phyloP scores from a whole-genome alignment of 2,888 invertebrate species.

The Meandrusa payeni region DNA sequence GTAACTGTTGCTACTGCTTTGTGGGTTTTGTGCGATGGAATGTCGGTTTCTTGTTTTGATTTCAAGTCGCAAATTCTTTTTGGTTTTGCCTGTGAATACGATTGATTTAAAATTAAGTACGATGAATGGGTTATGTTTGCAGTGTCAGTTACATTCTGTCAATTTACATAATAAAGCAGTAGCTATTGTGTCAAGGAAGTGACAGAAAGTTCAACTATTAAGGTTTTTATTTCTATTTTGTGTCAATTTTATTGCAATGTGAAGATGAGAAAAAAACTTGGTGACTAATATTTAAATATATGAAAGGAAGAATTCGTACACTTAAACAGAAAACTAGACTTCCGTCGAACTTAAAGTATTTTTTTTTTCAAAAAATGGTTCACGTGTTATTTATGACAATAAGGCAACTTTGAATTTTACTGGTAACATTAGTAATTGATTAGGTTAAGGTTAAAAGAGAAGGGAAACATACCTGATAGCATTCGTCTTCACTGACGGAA shows the following conservation, averaged over 20 bases:
- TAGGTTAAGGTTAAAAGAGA: no score
- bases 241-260: neutral
- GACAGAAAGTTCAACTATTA: neutral
- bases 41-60: constrained; percentile 62
- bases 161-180: no score
- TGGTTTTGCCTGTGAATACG: constrained; percentile 63
- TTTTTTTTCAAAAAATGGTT: no score
- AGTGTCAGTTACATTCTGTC: no score
- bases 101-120: constrained; percentile 18
- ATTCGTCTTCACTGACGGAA: constrained; percentile 79
- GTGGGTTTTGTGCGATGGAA: constrained; percentile 64
- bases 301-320: no score
- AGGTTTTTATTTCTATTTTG: neutral
- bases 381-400: no score
- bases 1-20: constrained; percentile 84
- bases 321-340: no score
- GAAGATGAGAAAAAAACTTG: constrained; percentile 14
- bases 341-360: no score
- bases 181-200: neutral
- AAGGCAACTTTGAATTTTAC: no score
- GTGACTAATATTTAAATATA: no score
- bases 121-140: constrained; percentile 10
- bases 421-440: no score
- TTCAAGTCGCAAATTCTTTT: constrained; percentile 65
- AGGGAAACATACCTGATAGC: constrained; percentile 60